Conservation (phyloP, 2,888 invertebrate genomes). For the Oligia fasciuncula region DNA sequence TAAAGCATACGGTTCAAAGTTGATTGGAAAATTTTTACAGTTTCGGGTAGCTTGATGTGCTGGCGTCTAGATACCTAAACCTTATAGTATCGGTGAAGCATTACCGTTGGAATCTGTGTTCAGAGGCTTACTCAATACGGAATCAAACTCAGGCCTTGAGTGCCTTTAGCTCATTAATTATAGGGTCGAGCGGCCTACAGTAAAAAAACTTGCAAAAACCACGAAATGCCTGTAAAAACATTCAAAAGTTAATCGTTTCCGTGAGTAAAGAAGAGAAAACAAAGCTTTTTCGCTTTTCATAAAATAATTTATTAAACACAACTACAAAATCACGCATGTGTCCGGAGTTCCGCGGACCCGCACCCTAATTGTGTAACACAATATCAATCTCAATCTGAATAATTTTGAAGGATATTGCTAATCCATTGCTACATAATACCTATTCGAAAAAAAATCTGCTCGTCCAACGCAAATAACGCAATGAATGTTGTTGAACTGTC, state of each 20-base stretch:
- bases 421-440: too few species aligned
- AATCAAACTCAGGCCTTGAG: constrained; percentile 31
- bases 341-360: too few species aligned
- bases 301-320: background rate
- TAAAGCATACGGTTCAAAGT: too few species aligned
- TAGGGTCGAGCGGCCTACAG: background rate
- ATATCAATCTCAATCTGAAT: too few species aligned
- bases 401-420: too few species aligned
- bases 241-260: constrained; percentile 3
- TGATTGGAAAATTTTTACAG: too few species aligned
- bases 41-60: too few species aligned
- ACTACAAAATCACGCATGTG: background rate
- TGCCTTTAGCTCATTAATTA: constrained; percentile 8
- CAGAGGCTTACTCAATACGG: constrained; percentile 5
- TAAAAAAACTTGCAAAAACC: constrained; percentile 30
- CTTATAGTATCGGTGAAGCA: background rate
- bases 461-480: too few species aligned
- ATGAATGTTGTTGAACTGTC: too few species aligned
- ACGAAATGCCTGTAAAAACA: constrained; percentile 15
- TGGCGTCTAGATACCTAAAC: background rate
- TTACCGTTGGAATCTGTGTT: background rate
- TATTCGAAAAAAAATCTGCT: too few species aligned
- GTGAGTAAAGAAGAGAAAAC: constrained; percentile 7
- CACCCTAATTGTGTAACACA: too few species aligned
- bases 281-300: background rate